Base-by-base conservation (phyloP, 2,888 invertebrate genomes). In the Pinctada fucata region DNA sequence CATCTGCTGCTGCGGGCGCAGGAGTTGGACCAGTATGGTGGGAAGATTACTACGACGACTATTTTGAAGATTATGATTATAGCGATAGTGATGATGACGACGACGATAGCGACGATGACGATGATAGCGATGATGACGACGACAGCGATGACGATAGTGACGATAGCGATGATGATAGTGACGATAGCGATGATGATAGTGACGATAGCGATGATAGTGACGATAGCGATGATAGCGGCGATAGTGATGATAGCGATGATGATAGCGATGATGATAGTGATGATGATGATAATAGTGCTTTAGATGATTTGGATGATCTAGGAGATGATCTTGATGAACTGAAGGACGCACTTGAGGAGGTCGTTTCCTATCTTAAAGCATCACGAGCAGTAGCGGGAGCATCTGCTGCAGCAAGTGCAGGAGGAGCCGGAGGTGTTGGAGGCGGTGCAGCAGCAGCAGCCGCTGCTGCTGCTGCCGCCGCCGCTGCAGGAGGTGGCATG, bases 401-500 rank as follows among this genome's bases (percentile, higher is more conserved):
- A n/a, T 10, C 70, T 49, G 49, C 50, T 49, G 70, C 70, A 8
- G 47, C 70, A n/a, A 50, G 49, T 49, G 70, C 49, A n/a, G 70
- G 58, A 52, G 6, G 58, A 52, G 58, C 6, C 10, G 58, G 58
- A 10, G 58, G 58, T 52, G 58, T 5, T 52, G 58, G 58, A 8
- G 10, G 5, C 10, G 58, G 58, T 52, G 58, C 58, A 5, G 58
- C 58, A 8, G 58, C 58, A 8, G 58, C 58, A 52, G 58, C 58
- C 58, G 58, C 58, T 52, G 58, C 58, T 52, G 58, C 58, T 8
- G 58, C 16, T 16, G 48, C 70, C 49, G 49, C 50, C 31, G 70
- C 70, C 51, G 47, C 70, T 48, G 70, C 70, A 13, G 70, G 70
- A 48, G 70, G 58, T 52, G 58, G 58, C 58, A 52, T 5, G 10